These are phyloP conservation scores for Oxyruncus cristatus DNA, from an alignment of 2,113 vertebrate species.

Conservation along the genomic window DNA sequence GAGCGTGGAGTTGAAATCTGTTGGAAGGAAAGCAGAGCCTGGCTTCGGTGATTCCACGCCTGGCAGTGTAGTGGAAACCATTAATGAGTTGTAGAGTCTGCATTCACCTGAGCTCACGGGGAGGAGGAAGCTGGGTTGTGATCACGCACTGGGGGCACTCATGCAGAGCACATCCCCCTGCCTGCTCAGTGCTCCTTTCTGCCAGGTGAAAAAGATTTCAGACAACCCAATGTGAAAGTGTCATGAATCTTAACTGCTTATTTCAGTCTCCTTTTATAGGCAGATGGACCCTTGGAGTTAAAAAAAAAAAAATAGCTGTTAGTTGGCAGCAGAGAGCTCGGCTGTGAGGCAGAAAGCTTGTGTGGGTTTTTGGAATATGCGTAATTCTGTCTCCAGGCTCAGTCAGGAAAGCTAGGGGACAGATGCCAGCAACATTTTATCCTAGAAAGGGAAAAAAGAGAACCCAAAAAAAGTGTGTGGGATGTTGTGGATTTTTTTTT, in stretches of 20 bases:
- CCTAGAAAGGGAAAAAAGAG: constrained; percentile 35
- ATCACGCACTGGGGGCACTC: neutral
- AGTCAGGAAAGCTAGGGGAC: constrained; percentile 29
- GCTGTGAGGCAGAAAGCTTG: constrained; percentile 29
- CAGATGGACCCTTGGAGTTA: constrained; percentile 15
- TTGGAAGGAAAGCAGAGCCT: neutral
- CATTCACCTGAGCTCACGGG: neutral
- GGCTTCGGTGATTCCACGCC: neutral
- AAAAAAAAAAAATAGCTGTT: neutral
- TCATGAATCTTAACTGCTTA: neutral
- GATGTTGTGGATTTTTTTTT: neutral
- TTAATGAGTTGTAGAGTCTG: neutral
- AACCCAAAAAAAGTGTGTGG: constrained; percentile 8
- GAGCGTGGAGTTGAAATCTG: neutral
- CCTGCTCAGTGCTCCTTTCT: neutral
- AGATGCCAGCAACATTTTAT: constrained; percentile 54
- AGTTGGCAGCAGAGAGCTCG: constrained; percentile 42
- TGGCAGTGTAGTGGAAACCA: neutral
- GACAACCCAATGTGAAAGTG: neutral
- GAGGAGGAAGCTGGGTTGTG: neutral
- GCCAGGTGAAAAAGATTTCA: neutral
- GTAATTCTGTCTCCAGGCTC: constrained; percentile 52
- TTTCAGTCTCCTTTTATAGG: constrained; percentile 44
- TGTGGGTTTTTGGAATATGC: constrained; percentile 55
- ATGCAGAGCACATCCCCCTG: neutral